Conservation (phyloP, 1,140 invertebrate genomes). For the Drosophila bocqueti region DNA sequence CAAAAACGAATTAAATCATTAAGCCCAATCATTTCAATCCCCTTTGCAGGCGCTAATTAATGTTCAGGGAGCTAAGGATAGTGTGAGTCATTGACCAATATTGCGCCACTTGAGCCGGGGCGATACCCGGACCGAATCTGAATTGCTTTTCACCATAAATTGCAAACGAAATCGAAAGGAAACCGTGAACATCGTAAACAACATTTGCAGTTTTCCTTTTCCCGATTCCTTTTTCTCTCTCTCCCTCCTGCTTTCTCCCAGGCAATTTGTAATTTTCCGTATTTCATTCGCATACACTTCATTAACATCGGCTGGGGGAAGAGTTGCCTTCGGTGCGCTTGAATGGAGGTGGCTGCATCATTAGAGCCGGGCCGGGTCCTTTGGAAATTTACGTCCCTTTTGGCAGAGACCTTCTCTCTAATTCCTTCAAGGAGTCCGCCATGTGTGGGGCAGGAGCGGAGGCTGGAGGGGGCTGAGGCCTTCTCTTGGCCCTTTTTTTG, state of each 20-base stretch:
- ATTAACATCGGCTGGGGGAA: conserved; percentile 71
- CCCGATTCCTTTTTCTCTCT: conserved; percentile 7
- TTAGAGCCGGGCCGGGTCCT: conserved; percentile 66
- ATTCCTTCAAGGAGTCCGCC: conserved; percentile 76
- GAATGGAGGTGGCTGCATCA: conserved; percentile 74
- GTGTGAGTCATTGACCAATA: conserved; percentile 61
- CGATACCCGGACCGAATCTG: conserved; percentile 23
- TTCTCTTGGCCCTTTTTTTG: conserved; percentile 7
- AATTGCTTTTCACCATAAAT: conserved; percentile 73
- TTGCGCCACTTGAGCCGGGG: conserved; percentile 51
- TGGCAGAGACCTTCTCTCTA: conserved; percentile 77
- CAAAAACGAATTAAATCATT: conserved; percentile 46
- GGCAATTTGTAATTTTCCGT: conserved; percentile 82
- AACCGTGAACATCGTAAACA: conserved; percentile 84
- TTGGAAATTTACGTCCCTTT: conserved; percentile 78
- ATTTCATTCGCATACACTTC: conserved; percentile 83
- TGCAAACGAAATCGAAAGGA: conserved; percentile 83
- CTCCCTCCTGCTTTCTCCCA: conserved; percentile 15
- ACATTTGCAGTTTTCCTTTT: conserved; percentile 70
- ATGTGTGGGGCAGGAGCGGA: conserved; percentile 43
- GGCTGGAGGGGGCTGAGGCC: background rate
- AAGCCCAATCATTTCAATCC: background rate
- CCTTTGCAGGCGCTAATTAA: conserved; percentile 43
- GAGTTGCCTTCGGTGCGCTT: conserved; percentile 71
- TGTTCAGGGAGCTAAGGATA: conserved; percentile 15